Base-by-base conservation (phyloP, 2,888 invertebrate species). In the Tachystola acroxantha region DNA sequence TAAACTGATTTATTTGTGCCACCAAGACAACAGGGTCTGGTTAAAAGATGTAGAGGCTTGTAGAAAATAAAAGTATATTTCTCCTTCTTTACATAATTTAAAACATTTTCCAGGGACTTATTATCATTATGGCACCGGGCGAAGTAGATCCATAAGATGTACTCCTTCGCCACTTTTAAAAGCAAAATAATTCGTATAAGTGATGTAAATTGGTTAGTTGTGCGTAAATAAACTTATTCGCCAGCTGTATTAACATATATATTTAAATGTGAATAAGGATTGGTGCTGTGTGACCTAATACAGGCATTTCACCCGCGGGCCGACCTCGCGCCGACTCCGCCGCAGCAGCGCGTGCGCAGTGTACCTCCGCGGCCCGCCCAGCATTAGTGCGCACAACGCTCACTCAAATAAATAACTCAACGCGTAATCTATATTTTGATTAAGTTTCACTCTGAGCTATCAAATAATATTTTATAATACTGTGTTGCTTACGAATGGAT, bases 351-450 rank as follows among this genome's bases (percentile, higher is more conserved):
- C n/a, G 35, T 57, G 49, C 67, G 61, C 60, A 60, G 57, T 53
- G 48, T 39, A 39, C 42, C 46, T 55, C 43, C 43, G 38, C 47
- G 43, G 46, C 42, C 54, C 46, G 48, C 49, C 45, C 42, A 41
- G 35, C 40, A 38, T 36, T 51, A 50, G 57, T 58, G 64, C 65
- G 69, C 64, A 63, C 53, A 61, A 55, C 44, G 42, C 50, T 40
- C 49, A 37, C 39, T 50, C 45, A 48, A 53, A 60, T 50, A 62
- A 64, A 61, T 61, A 63, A 57, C 49, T 47, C 44, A 47, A 56
- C 59, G 65, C 69, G 70, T 69, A 72, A 81, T 77, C 70, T 51
- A 57, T 76, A 72, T 77, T 78, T 76, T 77, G 76, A 78, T 81
- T 62, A 64, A 64, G 58, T 60, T 60, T 60, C 46, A 39, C 53